Evolutionary conservation across 2,888 invertebrate species (phyloP).

Genomic region (Cantharis rufa): DNA sequence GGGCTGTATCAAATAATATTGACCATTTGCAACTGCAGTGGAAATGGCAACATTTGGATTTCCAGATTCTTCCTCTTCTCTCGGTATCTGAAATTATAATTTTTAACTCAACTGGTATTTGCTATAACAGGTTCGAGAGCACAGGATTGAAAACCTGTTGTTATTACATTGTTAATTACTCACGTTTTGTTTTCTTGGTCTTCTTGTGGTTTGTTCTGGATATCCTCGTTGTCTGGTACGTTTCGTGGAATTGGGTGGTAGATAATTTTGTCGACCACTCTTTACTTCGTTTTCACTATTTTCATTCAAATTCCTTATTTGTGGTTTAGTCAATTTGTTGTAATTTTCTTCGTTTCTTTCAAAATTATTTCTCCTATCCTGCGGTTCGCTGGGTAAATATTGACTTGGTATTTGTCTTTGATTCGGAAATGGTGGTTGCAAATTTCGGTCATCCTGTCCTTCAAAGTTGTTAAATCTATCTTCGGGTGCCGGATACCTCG

Average conservation of each 20-base stretch:
- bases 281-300: neutral
- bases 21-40: conserved; percentile 44
- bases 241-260: neutral
- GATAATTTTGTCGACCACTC: conserved; percentile 7
- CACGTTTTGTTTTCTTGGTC: neutral
- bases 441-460: neutral
- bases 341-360: neutral
- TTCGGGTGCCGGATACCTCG: neutral
- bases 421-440: neutral
- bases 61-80: conserved; percentile 5
- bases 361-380: neutral
- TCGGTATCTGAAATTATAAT: conserved; percentile 1
- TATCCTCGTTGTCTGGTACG: neutral
- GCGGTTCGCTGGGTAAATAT: neutral
- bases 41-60: conserved; percentile 37
- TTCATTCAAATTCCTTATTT: neutral
- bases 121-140: no score
- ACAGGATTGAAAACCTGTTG: no score
- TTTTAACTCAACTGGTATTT: neutral
- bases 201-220: conserved; percentile 4
- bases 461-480: neutral
- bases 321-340: neutral
- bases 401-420: neutral
- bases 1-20: conserved; percentile 53
- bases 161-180: no score